Evolutionary conservation across 2,113 vertebrate genomes (phyloP), one percentile per base, ranked within the genome.

Genomic region (Oplegnathus fasciatus): DNA sequence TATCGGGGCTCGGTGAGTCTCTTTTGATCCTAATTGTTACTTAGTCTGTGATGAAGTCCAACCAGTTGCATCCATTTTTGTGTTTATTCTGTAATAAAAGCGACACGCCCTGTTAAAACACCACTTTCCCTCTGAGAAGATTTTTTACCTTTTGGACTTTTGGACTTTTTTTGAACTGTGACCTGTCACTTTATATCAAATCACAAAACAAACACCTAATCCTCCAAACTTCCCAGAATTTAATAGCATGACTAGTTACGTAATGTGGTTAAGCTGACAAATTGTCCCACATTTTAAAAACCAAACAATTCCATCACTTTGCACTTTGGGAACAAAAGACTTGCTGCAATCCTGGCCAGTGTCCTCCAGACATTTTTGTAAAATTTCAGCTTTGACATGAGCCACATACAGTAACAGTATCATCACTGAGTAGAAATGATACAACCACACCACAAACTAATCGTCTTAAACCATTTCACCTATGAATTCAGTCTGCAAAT

Each of bases 1-100:
- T 95, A 95, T 80, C 77, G 94, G 1, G 94, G 93, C 84, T 93
- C 94, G 84, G 94, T 95, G 86, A 95, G 94, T 93, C 30, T 75
- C 42, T 42, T 75, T 28, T 46, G 7, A 44, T 48, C 10, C 8
- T 68, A 18, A 46, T 34, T 26, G 9, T 40, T 8, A 15, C 13
- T 40, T 5, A 46, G 4, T 68, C 24, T 76, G n/a, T 50, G 52
- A 78, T 76, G 18, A 28, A n/a, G 28, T 52, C 50, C 17, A 70
- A 40, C 18, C 28, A 44, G 18, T 37, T 78, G 8, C 57, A 42
- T 28, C 46, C 4, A 55, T 24, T n/a, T 18, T 11, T 6, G 6
- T 66, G 13, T 52, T 67, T 57, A 57, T 22, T 34, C 22, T 3
- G 0, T 7, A 44, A 42, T 30, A 50, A 61, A 58, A 17, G 42